Evolutionary conservation across 2,888 invertebrate species (phyloP).

Genomic region (Lymantria monacha): DNA sequence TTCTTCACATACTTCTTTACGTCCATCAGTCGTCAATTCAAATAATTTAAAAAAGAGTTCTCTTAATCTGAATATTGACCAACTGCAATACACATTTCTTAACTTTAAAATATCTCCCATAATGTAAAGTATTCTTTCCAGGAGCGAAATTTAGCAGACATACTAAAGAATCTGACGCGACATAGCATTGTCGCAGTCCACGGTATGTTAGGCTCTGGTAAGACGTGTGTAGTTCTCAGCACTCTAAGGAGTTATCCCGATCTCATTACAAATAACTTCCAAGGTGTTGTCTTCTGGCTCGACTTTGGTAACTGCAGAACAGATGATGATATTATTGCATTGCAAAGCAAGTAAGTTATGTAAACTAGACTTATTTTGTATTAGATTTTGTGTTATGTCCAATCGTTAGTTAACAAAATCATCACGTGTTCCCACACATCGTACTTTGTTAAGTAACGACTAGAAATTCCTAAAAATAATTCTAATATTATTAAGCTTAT

Average conservation of each 20-base stretch:
- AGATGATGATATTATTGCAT: slow-evolving; percentile 70
- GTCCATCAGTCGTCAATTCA: too few relatives aligned
- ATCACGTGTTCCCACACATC: too few relatives aligned
- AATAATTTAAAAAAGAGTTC: too few relatives aligned
- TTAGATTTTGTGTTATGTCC: background rate
- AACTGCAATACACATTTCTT: too few relatives aligned
- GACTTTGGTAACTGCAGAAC: slow-evolving; percentile 77
- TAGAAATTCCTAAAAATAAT: too few relatives aligned
- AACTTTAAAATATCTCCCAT: too few relatives aligned
- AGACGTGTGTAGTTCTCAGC: slow-evolving; percentile 85
- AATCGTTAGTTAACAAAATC: too few relatives aligned
- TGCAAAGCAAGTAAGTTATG: slow-evolving; percentile 66
- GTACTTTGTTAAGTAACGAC: too few relatives aligned
- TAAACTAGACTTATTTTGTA: background rate
- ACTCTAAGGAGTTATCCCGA: slow-evolving; percentile 77
- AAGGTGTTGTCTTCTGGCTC: slow-evolving; percentile 82
- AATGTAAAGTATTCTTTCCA: slow-evolving; percentile 33
- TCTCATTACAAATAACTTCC: slow-evolving; percentile 77
- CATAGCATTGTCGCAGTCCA: slow-evolving; percentile 84
- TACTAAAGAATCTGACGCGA: slow-evolving; percentile 68
- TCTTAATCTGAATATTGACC: too few relatives aligned
- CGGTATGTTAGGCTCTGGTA: slow-evolving; percentile 90
- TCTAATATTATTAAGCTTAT: too few relatives aligned
- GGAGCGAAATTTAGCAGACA: slow-evolving; percentile 74
- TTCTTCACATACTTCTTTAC: too few relatives aligned